A percentile compares a stretch with the other conserved stretches of the same genome.
phyloP scores from a whole-genome alignment of 1,140 invertebrate species.

The Philaenus spumarius region DNA sequence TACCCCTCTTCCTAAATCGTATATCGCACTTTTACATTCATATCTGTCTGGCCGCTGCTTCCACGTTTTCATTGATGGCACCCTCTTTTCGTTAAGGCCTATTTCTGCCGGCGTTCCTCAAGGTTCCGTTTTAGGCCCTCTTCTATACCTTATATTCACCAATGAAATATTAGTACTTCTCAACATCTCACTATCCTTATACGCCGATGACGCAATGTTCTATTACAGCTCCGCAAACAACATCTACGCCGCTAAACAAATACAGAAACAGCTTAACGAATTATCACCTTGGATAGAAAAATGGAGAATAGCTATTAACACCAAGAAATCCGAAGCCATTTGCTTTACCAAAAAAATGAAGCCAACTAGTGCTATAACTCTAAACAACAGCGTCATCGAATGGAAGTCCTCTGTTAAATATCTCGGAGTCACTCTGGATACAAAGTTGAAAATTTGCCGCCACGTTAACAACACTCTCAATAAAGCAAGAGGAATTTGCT shows the following conservation, averaged over 20 bases:
- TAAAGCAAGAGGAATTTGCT: neutral
- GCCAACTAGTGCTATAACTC: too few relatives aligned
- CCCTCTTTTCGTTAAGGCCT: neutral
- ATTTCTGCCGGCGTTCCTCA: slow-evolving; percentile 18
- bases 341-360: neutral
- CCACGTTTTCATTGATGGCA: neutral
- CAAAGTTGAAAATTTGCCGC: neutral
- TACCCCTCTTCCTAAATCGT: neutral
- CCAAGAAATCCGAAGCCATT: neutral
- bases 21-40: slow-evolving; percentile 4
- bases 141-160: slow-evolving; percentile 10
- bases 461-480: neutral
- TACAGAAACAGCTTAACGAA: slow-evolving; percentile 1
- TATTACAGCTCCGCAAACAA: neutral
- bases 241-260: neutral
- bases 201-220: slow-evolving; percentile 9
- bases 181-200: slow-evolving; percentile 1
- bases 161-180: neutral
- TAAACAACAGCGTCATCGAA: neutral
- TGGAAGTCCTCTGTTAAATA: neutral
- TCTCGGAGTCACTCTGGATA: neutral
- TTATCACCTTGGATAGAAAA: neutral
- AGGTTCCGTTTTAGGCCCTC: slow-evolving; percentile 11
- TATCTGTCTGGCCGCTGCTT: slow-evolving; percentile 9
- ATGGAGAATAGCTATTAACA: slow-evolving; percentile 6